Base-by-base conservation (phyloP, 2,888 invertebrate species). In the Tupiocoris notatus region DNA sequence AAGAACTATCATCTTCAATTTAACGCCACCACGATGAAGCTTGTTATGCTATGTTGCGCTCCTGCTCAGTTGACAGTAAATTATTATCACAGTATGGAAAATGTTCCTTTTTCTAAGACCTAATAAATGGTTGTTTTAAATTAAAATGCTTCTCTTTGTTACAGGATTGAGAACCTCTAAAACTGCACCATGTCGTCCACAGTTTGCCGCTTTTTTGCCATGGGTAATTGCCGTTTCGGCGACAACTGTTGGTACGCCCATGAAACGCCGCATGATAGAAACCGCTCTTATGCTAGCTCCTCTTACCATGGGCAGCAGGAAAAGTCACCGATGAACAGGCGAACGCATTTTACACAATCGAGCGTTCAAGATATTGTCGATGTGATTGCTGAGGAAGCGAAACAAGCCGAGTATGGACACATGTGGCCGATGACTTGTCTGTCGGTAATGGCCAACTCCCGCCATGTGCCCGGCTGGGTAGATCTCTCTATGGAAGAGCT, bases 401-500 rank as follows among this genome's bases (percentile, higher is more conserved):
- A 75, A 22, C 64, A 65, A 18, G 65, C 75, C 20, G 77, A 78
- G 58, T 23, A 68, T n/a, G 63, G 59, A 20, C 24, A 73, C 16
- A 71, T 79, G 39, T 79, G 79, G 79, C 77, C 79, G 2, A 63
- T 78, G 12, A 75, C 77, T 12, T 74, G 76, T 59, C 65, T 73
- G 22, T 57, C 62, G 3, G 61, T 78, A 2, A 17, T 54, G 17
- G 16, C 54, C 17, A 67, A 71, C 57, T 64, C 63, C 3, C 21
- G 39, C 7, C 75, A 75, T 59, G 62, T 79, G 12, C 70, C 76
- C 2, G 79, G 77, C 9, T 79, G 77, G 68, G 77, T 71, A 57
- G 79, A 79, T 56, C 67, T 23, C 58, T 79, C 79, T 9, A 76
- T 76, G 21, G 79, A 79, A 62, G 79, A 79, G 59, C 54, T 79